These are phyloP conservation scores for Apamea anceps DNA, from an alignment of 2,888 invertebrate species.

Conservation along the genomic window DNA sequence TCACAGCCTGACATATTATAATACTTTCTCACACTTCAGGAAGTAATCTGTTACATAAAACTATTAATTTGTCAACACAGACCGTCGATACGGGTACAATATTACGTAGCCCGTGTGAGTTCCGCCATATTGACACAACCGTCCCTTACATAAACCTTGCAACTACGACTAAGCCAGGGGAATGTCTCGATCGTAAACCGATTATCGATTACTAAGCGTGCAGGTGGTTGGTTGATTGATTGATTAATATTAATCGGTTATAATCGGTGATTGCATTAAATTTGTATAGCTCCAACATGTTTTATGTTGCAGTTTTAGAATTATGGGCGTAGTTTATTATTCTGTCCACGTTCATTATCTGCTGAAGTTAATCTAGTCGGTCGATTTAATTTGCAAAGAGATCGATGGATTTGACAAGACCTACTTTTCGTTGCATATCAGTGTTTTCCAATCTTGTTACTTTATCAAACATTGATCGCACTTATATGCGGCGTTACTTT, in stretches of 20 bases:
- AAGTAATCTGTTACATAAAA: constrained; percentile 3
- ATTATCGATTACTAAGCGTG: constrained; percentile 55
- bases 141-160: constrained; percentile 35
- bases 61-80: constrained; percentile 1
- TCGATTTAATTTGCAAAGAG: constrained; percentile 42
- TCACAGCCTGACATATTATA: neutral
- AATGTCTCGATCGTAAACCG: constrained; percentile 57
- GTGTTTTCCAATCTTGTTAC: neutral
- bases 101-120: constrained; percentile 19
- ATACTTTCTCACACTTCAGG: neutral
- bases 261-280: constrained; percentile 55
- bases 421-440: constrained; percentile 37
- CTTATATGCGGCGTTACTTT: constrained; percentile 3
- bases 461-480: constrained; percentile 21
- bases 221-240: constrained; percentile 64
- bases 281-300: constrained; percentile 34
- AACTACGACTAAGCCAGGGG: constrained; percentile 29
- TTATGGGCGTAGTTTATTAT: constrained; percentile 44
- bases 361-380: constrained; percentile 37
- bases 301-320: constrained; percentile 44
- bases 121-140: constrained; percentile 22
- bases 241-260: constrained; percentile 65
- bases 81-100: neutral
- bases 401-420: constrained; percentile 42
- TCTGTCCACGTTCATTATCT: constrained; percentile 39